These are phyloP conservation scores for Sphaerodactylus townsendi DNA, from an alignment of 2,113 vertebrate species.

Conservation along the genomic window DNA sequence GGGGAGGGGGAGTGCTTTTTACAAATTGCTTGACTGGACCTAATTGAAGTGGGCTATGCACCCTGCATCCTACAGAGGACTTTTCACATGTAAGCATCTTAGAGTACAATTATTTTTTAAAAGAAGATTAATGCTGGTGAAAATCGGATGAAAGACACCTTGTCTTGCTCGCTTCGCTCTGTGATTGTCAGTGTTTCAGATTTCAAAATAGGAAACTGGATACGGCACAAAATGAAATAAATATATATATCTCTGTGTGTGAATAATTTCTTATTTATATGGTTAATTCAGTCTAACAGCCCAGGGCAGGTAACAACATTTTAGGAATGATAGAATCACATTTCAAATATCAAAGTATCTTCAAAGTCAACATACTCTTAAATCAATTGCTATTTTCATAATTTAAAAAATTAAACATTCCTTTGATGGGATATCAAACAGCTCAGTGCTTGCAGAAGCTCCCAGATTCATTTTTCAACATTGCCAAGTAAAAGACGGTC, in stretches of 20 bases:
- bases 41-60: neutral
- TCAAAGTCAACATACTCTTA: neutral
- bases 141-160: neutral
- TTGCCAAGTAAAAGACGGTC: too few species aligned
- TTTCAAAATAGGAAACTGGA: neutral
- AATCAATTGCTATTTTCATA: neutral
- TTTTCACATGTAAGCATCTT: neutral
- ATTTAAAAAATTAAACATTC: neutral
- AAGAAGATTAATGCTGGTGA: neutral
- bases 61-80: neutral
- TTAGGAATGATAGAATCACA: neutral
- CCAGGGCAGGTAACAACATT: neutral
- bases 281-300: neutral
- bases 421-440: neutral
- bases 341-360: neutral
- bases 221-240: neutral
- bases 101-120: neutral
- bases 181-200: neutral
- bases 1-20: neutral
- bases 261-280: neutral
- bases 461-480: too few species aligned
- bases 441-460: too few species aligned
- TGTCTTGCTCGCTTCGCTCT: neutral
- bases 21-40: conserved; percentile 33
- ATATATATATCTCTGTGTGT: too few species aligned